These are phyloP conservation scores for Pampus argenteus DNA, from an alignment of 2,797 vertebrate species.

Conservation along the genomic window DNA sequence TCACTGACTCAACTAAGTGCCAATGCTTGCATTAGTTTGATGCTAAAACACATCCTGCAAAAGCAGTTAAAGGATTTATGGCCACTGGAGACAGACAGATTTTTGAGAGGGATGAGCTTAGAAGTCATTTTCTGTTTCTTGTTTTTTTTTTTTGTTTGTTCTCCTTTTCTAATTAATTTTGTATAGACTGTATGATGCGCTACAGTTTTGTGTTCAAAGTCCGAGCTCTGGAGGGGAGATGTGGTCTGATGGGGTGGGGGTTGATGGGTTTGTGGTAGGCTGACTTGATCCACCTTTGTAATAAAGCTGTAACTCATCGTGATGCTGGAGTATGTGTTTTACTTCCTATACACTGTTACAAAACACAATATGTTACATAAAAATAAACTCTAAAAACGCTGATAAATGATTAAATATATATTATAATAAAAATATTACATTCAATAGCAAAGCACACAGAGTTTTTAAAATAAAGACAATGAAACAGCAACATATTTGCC, in stretches of 20 bases:
- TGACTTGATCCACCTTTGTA: conserved; percentile 67
- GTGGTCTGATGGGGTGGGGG: conserved; percentile 16
- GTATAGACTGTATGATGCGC: conserved; percentile 63
- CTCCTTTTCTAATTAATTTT: conserved; percentile 64
- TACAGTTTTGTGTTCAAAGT: conserved; percentile 64
- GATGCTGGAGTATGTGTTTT: conserved; percentile 19
- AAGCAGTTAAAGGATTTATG: conserved; percentile 19
- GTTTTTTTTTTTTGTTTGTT: conserved; percentile 1
- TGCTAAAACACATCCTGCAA: conserved; percentile 15
- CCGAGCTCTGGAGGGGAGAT: conserved; percentile 42
- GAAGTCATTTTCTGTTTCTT: conserved; percentile 8
- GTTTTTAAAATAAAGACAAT: conserved; percentile 26
- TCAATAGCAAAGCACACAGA: neutral
- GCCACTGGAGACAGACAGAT: conserved; percentile 1
- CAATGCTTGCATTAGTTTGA: conserved; percentile 10
- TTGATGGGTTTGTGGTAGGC: conserved; percentile 1
- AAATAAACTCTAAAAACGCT: neutral
- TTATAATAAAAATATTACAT: neutral
- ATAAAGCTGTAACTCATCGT: conserved; percentile 75
- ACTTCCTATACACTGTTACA: neutral
- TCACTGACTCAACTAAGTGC: conserved; percentile 34
- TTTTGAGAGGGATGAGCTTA: conserved; percentile 9
- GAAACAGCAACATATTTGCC: conserved; percentile 11
- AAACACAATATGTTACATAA: neutral
- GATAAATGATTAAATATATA: neutral